Evolutionary conservation across 2,888 invertebrate genomes (phyloP).

Genomic region (Cynaeus angustus): DNA sequence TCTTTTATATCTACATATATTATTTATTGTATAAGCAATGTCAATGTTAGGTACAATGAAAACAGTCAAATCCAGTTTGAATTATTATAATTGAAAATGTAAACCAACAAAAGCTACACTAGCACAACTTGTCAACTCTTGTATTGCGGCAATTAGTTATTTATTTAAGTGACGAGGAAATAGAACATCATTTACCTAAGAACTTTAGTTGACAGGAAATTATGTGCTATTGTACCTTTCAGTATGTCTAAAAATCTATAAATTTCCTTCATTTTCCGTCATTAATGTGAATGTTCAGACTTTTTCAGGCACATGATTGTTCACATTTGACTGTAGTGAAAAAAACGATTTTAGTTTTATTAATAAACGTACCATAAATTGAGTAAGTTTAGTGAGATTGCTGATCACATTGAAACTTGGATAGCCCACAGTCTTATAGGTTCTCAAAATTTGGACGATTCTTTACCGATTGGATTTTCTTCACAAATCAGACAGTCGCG

Average conservation of each 20-base stretch:
- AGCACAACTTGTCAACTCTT: neutral
- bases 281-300: too few relatives aligned
- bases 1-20: neutral
- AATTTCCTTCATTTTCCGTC: too few relatives aligned
- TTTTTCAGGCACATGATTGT: too few relatives aligned
- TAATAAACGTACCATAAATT: neutral
- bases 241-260: too few relatives aligned
- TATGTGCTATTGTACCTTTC: too few relatives aligned
- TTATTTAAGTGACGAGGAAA: too few relatives aligned
- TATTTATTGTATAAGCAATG: slow-evolving; percentile 2
- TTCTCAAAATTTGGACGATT: neutral
- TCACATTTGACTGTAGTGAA: too few relatives aligned
- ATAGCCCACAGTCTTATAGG: neutral
- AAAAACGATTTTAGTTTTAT: too few relatives aligned
- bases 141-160: too few relatives aligned
- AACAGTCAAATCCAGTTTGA: neutral
- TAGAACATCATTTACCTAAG: too few relatives aligned
- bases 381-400: neutral
- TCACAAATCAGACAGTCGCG: neutral
- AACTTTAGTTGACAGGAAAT: too few relatives aligned
- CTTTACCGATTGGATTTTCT: too few relatives aligned
- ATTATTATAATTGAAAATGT: slow-evolving; percentile 1
- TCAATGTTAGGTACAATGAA: slow-evolving; percentile 4
- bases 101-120: neutral
- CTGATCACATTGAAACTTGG: neutral